Base-by-base conservation (phyloP, 1,140 invertebrate genomes). In the Acarapis woodi region DNA sequence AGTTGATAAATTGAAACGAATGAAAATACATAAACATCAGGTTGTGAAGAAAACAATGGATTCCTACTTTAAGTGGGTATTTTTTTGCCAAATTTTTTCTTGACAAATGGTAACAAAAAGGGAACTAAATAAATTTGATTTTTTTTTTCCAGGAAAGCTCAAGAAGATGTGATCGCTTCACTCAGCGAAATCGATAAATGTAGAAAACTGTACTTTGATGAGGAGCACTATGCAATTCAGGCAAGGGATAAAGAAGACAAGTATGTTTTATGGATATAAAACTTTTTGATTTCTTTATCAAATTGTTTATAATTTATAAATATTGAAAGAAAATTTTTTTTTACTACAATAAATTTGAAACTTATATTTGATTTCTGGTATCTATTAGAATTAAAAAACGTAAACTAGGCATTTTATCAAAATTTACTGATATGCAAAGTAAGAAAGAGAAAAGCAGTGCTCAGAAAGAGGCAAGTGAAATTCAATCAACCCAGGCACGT, bases 211-310 rank as follows among this genome's bases (percentile, higher is more conserved):
- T 94, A 94, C 55, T 82, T 80, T 47, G 78, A 90, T 44, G 85
- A 94, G 49, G 85, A 93, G 52, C 77, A 87, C 46, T 70, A 76
- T 22, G 80, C 85, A 8, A 76, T 88, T 48, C 83, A 90, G 49
- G 83, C 87, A 1, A 62, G 83, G 30, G 78, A 83, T 49, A 93
- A 90, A 52, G 85, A 93, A 55, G 82, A 90, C 59, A 93, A 88
- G 73, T 87, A 61, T 62, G 66, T 61, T 38, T 14, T 19, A 39
- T 9, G 14, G 18, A 16, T 9, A 9, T 20, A 38, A n/a, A n/a
- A n/a, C n/a, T n/a, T n/a, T n/a, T n/a, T n/a, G n/a, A n/a, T n/a
- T n/a, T n/a, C n/a, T n/a, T n/a, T n/a, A n/a, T n/a, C n/a, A n/a
- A n/a, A n/a, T n/a, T n/a, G n/a, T n/a, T n/a, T n/a, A n/a, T n/a